Evolutionary conservation across 2,888 invertebrate species (phyloP).

Genomic region (Coelinius sp.): DNA sequence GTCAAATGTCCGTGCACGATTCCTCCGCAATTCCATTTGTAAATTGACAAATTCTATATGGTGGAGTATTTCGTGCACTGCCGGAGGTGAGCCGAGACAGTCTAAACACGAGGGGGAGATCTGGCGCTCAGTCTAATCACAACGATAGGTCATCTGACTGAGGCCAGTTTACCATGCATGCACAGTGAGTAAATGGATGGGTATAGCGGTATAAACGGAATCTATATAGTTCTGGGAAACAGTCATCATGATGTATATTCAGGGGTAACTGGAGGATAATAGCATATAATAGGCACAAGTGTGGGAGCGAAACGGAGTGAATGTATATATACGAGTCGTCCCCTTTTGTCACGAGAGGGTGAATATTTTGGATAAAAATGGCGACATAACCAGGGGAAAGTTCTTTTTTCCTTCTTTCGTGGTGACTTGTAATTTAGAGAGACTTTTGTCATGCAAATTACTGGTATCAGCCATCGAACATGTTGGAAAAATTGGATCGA

Average conservation of each 20-base stretch:
- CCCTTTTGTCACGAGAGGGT: slow-evolving; percentile 14
- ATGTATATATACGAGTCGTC: background rate
- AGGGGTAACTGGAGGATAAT: background rate
- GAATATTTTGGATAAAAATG: background rate
- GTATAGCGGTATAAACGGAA: slow-evolving; percentile 1
- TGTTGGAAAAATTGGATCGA: background rate
- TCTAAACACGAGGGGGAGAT: background rate
- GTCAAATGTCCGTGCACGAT: background rate
- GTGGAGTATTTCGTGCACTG: background rate
- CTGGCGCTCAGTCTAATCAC: background rate
- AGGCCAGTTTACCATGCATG: slow-evolving; percentile 11
- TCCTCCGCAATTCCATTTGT: background rate
- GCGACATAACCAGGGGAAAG: background rate
- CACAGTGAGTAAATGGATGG: slow-evolving; percentile 4
- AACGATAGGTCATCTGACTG: background rate
- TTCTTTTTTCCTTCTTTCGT: background rate
- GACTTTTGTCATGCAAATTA: slow-evolving; percentile 7
- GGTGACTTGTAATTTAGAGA: slow-evolving; percentile 11
- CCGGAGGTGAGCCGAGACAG: background rate
- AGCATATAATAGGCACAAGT: slow-evolving; percentile 6
- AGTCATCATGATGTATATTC: slow-evolving; percentile 1
- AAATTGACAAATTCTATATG: background rate
- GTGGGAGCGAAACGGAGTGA: background rate
- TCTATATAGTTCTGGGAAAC: slow-evolving; percentile 15
- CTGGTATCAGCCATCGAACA: background rate